phyloP scores from a whole-genome alignment of 2,113 vertebrate species.

The Cercocebus atys region DNA sequence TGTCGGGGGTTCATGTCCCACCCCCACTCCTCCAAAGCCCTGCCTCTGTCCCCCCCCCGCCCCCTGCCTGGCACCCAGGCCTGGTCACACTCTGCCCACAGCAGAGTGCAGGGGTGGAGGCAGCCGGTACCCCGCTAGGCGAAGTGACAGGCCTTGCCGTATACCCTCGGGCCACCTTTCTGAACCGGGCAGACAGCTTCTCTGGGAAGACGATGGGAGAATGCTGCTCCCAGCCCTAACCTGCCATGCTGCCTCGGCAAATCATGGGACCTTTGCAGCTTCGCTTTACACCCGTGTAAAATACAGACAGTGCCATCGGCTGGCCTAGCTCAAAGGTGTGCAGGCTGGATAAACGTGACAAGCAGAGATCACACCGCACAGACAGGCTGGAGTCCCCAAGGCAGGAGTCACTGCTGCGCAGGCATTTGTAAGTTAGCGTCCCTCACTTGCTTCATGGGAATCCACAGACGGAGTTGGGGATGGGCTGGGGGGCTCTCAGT shows the following conservation, averaged over 20 bases:
- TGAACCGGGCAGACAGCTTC: background rate
- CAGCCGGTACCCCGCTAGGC: background rate
- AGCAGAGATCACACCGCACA: background rate
- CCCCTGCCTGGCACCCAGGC: accelerated
- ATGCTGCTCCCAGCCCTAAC: no score
- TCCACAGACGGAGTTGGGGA: background rate
- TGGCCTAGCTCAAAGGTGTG: background rate
- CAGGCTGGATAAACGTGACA: background rate
- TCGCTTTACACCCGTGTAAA: background rate
- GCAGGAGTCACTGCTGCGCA: no score
- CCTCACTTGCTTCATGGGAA: background rate
- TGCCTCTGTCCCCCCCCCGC: background rate
- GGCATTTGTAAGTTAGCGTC: background rate
- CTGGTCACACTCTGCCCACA: background rate
- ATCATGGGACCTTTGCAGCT: background rate
- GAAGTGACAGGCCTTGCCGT: background rate
- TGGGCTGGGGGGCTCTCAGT: background rate
- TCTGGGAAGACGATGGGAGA: background rate
- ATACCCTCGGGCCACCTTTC: background rate
- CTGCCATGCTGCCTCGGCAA: background rate
- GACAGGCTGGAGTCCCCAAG: background rate
- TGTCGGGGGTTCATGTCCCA: background rate
- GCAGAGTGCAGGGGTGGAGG: background rate
- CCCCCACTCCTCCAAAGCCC: background rate
- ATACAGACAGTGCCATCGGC: accelerated